Conservation (phyloP, 2,888 invertebrate genomes). For the Watsonalla binaria region DNA sequence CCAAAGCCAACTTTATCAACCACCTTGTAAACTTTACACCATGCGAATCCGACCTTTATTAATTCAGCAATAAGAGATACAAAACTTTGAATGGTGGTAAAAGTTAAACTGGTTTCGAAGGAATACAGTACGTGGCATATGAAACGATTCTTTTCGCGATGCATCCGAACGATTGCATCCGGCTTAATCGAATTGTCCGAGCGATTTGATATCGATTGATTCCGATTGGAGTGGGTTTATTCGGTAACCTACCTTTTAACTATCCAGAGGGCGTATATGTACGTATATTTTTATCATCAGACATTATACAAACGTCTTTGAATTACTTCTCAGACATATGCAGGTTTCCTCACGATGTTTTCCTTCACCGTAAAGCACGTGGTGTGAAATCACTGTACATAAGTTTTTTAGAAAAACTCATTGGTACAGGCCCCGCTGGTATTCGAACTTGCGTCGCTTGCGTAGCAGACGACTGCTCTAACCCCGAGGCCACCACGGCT, state of each 20-base stretch:
- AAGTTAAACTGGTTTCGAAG: slow-evolving; percentile 4
- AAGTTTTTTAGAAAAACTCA: too few species aligned
- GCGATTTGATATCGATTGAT: slow-evolving; percentile 19
- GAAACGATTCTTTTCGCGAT: slow-evolving; percentile 21
- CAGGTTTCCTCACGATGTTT: too few species aligned
- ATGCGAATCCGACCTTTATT: not conserved
- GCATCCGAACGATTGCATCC: slow-evolving; percentile 20
- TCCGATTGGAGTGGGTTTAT: slow-evolving; percentile 2
- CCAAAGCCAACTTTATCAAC: not conserved
- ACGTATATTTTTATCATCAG: too few species aligned
- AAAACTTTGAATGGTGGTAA: not conserved
- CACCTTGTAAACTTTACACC: not conserved
- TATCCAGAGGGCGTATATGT: too few species aligned
- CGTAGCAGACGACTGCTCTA: too few species aligned
- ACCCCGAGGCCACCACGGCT: too few species aligned
- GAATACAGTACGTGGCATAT: slow-evolving; percentile 20
- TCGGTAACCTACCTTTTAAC: not conserved
- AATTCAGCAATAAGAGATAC: not conserved
- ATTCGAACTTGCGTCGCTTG: too few species aligned
- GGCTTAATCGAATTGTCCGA: slow-evolving; percentile 26
- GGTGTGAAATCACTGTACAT: too few species aligned
- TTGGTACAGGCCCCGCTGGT: too few species aligned
- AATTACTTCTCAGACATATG: too few species aligned
- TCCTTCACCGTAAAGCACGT: too few species aligned
- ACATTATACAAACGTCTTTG: too few species aligned